Evolutionary conservation across 2,888 invertebrate species (phyloP).

Genomic region (Strigamia transsilvanica): DNA sequence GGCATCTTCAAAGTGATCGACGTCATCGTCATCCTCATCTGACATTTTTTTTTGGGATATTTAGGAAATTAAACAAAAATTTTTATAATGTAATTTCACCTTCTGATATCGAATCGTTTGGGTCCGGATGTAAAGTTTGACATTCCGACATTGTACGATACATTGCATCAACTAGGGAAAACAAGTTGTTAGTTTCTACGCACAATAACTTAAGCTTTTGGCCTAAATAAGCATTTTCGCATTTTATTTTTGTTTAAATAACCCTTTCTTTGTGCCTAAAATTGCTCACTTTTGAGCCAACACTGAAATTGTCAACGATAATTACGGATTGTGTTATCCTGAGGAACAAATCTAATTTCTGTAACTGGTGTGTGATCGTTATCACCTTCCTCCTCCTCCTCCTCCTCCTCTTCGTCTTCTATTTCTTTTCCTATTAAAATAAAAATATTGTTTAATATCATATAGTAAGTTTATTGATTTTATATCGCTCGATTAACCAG

Average conservation of each 20-base stretch:
- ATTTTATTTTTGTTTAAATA: no score
- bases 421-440: conserved; percentile 53
- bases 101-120: conserved; percentile 71
- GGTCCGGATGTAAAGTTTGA: conserved; percentile 82
- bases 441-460: not conserved
- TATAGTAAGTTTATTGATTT: not conserved
- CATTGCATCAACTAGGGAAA: conserved; percentile 70
- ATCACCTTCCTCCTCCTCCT: conserved; percentile 69
- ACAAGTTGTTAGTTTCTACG: no score
- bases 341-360: conserved; percentile 77
- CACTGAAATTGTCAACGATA: no score
- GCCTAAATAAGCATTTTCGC: no score
- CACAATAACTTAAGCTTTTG: no score
- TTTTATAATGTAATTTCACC: conserved; percentile 57
- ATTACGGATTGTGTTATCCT: conserved; percentile 68
- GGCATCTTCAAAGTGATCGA: conserved; percentile 48
- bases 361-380: conserved; percentile 69
- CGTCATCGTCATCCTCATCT: conserved; percentile 16
- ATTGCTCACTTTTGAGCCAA: no score
- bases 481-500: conserved; percentile 63
- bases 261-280: no score
- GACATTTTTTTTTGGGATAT: no score
- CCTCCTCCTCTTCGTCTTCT: conserved; percentile 67
- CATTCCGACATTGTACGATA: conserved; percentile 79
- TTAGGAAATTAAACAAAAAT: no score